Base-by-base conservation (phyloP, 1,140 invertebrate genomes). In the Megalopta genalis region DNA sequence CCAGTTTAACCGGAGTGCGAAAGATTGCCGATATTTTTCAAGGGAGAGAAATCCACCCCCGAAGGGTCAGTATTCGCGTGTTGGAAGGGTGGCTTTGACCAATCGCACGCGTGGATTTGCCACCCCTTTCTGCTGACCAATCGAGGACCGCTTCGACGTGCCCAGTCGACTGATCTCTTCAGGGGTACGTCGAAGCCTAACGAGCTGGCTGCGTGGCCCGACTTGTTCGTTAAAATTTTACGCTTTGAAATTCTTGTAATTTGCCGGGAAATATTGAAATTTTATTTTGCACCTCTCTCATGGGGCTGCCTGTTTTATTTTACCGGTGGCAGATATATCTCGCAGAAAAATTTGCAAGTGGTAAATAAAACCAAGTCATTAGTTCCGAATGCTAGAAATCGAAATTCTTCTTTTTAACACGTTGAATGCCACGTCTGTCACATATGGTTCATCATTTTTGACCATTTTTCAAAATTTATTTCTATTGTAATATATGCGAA, bases 111-210 rank as follows among this genome's bases (percentile, higher is more conserved):
- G 89, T 86, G 86, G 91, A 88, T 88, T 88, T 87, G 88, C 88
- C 91, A 90, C 89, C 89, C 84, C 71, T 82, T 84, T 83, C 63
- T 77, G 80, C 87, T 93, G 92, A 92, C 92, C 92, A 93, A 93
- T 93, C 88, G 89, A 92, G 86, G 77, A 88, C 81, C 88, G 82
- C 81, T 84, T 64, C 81, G 54, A 86, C 70, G 69, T 86, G 82
- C 83, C 77, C 85, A 82, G 67, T 86, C 79, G 70, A 70, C 79
- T 62, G 57, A 67, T 78, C 79, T 69, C 71, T 86, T 82, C 42
- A 37, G 68, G 60, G 73, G 32, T 77, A 73, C 46, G 39, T n/a
- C 65, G 39, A 42, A 37, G 46, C 69, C 63, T 81, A 81, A 85
- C 78, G 60, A 85, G 32, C 21, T 12, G 14, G 25, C 9, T 21